Evolutionary conservation across 2,797 vertebrate genomes (phyloP).

Genomic region (Phalloptychus januarius): DNA sequence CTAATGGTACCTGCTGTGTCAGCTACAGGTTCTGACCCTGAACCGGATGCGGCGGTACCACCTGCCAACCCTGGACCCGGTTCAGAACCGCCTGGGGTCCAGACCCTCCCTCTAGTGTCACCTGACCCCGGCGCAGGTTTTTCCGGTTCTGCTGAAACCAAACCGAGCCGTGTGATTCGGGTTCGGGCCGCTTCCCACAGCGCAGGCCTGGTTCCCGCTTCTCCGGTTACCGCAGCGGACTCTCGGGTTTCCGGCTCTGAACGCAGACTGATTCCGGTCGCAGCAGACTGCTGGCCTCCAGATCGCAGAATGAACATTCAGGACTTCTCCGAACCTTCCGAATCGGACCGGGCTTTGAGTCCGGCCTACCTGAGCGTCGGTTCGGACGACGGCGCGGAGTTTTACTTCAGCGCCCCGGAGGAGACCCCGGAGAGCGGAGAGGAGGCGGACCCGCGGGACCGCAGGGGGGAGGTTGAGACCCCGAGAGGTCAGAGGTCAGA

Average conservation of each 20-base stretch:
- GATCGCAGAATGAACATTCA: neutral
- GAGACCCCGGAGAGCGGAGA: constrained; percentile 39
- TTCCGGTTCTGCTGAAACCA: neutral
- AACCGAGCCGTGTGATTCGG: neutral
- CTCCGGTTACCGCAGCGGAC: constrained; percentile 22
- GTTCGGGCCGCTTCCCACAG: neutral
- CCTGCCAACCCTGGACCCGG: neutral
- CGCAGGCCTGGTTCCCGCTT: constrained; percentile 15
- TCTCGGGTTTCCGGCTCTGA: constrained; percentile 57
- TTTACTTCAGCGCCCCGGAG: constrained; percentile 73
- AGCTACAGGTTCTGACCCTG: neutral
- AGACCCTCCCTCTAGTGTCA: neutral
- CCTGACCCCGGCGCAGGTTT: neutral
- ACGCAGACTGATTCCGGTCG: constrained; percentile 47
- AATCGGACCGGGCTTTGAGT: constrained; percentile 20
- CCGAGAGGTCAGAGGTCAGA: neutral
- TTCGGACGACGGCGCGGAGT: constrained; percentile 67
- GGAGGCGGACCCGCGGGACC: neutral
- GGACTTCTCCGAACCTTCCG: neutral
- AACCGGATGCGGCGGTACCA: neutral
- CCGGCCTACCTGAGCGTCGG: constrained; percentile 63
- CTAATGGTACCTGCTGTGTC: too few relatives aligned
- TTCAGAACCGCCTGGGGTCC: neutral
- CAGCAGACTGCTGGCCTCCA: neutral
- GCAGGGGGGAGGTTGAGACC: neutral